Base-by-base conservation (phyloP, 2,888 invertebrate genomes). In the Cheiracanthium punctorium region DNA sequence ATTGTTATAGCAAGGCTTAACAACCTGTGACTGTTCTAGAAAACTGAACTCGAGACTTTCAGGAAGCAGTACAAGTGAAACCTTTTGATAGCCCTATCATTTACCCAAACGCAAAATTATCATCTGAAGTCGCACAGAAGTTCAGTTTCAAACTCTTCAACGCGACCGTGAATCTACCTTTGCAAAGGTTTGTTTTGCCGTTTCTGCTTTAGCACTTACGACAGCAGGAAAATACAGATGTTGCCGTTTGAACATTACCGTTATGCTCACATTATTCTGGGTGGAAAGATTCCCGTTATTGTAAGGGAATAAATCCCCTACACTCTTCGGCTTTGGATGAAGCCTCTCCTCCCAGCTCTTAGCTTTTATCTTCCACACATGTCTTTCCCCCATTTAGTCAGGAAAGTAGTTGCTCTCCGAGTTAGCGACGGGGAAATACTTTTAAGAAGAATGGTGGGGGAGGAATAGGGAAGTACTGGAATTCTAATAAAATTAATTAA, bases 401-500 rank as follows among this genome's bases (percentile, higher is more conserved):
- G 1, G 4, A 24, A 58, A 58, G 58, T 58, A 58, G 58, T 58
- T 58, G 58, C 4, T 0, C 4, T 0, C 24, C 20, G 58, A 58
- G 58, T 58, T 58, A 58, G 58, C 58, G 8, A 5, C 17, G 24
- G 24, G 58, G 58, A 24, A 24, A 58, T 24, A 24, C 24, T 58
- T 58, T 58, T 4, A 58, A 58, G 58, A 58, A 58, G 20, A 58
- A 24, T 12, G 58, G 58, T 20, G 24, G 24, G 24, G 4, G 58
- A 24, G 58, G 4, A 17, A n/a, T n/a, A n/a, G n/a, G 17, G 14
- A 48, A 10, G 10, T 7, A 10, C 43, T 24, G 58, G 58, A 58
- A 58, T 58, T 58, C 58, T n/a, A 58, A 58, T 58, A 58, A 58
- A 58, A 58, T 58, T 58, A 58, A 58, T 58, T 58, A 58, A 24